phyloP scores from a whole-genome alignment of 2,797 vertebrate species.

The Macropus fuliginosus region DNA sequence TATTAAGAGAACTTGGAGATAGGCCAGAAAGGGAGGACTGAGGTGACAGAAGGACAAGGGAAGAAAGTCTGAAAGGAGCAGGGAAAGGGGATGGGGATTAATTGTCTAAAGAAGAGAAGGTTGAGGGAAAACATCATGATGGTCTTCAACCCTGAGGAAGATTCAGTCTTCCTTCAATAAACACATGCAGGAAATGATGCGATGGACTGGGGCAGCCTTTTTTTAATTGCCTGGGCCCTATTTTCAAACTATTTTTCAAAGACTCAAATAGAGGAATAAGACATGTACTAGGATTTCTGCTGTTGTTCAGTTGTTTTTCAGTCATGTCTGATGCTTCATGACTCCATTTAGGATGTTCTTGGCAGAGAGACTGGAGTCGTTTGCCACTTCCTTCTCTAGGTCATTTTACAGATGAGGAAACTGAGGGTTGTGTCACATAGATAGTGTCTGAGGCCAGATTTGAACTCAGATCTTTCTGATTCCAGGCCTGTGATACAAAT shows the following conservation, averaged over 20 bases:
- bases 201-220: background rate
- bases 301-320: background rate
- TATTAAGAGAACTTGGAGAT: slow-evolving; percentile 1
- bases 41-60: background rate
- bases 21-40: background rate
- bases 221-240: background rate
- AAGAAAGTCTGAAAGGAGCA: background rate
- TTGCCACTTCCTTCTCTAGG: background rate
- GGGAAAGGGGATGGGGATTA: background rate
- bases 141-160: background rate
- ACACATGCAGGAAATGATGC: background rate
- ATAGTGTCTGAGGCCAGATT: background rate
- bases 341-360: background rate
- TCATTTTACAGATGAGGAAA: background rate
- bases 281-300: background rate
- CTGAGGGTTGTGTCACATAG: background rate
- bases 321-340: background rate
- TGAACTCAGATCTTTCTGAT: background rate
- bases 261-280: background rate
- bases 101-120: background rate
- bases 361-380: background rate
- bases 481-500: background rate
- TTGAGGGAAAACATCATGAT: background rate
- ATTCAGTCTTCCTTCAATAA: background rate
- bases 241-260: background rate